Conservation (phyloP, 2,888 invertebrate genomes). For the Chouioia cunea region DNA sequence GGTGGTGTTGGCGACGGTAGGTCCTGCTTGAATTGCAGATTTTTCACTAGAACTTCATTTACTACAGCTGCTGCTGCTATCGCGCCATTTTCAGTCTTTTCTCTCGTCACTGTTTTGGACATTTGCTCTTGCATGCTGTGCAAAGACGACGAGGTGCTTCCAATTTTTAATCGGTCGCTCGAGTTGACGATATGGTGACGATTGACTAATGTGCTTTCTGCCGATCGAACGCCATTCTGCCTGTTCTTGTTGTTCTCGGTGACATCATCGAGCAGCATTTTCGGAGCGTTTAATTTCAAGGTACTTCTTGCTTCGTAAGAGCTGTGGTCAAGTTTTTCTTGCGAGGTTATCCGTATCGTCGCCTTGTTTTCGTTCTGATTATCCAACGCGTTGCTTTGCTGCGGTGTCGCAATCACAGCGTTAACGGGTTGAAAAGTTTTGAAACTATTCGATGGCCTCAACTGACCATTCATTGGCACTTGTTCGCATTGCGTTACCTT, state of each 20-base stretch:
- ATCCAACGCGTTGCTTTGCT: background rate
- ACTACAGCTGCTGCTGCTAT: too few relatives aligned
- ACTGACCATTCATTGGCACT: background rate
- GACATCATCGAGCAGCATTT: constrained; percentile 1
- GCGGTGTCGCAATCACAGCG: background rate
- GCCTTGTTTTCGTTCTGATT: background rate
- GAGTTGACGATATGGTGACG: background rate
- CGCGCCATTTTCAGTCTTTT: constrained; percentile 46
- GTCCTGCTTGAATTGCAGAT: constrained; percentile 60
- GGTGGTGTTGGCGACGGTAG: constrained; percentile 47
- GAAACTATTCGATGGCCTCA: constrained; percentile 8
- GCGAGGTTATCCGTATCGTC: background rate
- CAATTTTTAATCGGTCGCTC: background rate
- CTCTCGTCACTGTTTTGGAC: constrained; percentile 22
- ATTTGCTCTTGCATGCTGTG: constrained; percentile 16
- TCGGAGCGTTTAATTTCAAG: constrained; percentile 47
- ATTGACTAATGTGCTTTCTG: background rate
- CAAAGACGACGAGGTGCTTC: background rate
- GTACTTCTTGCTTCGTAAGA: constrained; percentile 54
- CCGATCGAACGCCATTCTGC: background rate
- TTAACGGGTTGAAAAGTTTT: constrained; percentile 8
- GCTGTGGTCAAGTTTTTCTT: constrained; percentile 27
- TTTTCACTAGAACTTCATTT: constrained; percentile 59
- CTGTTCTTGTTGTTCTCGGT: constrained; percentile 28
- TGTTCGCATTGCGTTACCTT: background rate